phyloP scores from a whole-genome alignment of 2,888 invertebrate genomes.

The Andrena fulva region DNA sequence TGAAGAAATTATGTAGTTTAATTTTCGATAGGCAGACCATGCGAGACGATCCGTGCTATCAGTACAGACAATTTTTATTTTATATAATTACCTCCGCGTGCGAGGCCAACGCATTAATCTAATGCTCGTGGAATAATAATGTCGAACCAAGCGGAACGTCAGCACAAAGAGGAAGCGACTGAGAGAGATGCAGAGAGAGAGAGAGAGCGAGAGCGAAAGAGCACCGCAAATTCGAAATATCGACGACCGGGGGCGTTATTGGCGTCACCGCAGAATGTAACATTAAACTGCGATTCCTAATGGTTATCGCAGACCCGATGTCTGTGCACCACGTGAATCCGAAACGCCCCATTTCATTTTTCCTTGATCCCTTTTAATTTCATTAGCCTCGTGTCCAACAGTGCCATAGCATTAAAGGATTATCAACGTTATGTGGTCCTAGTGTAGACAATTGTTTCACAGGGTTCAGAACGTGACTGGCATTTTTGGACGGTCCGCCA shows the following conservation, averaged over 20 bases:
- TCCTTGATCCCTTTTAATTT: conserved; percentile 67
- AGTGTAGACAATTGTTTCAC: conserved; percentile 23
- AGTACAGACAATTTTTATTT: conserved; percentile 21
- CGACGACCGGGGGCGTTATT: conserved; percentile 51
- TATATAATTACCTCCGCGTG: conserved; percentile 23
- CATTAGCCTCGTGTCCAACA: conserved; percentile 51
- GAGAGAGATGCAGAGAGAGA: background rate
- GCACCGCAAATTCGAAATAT: conserved; percentile 55
- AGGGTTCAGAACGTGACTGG: background rate
- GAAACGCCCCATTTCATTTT: conserved; percentile 51
- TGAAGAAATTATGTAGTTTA: background rate
- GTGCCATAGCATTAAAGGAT: conserved; percentile 53
- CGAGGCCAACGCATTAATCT: conserved; percentile 41
- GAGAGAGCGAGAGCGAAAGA: background rate
- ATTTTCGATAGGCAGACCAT: background rate
- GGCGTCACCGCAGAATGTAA: conserved; percentile 51
- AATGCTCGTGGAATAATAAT: conserved; percentile 43
- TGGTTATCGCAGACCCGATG: conserved; percentile 33
- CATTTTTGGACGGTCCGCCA: conserved; percentile 13
- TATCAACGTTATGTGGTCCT: conserved; percentile 25
- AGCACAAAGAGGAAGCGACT: background rate
- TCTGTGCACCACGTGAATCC: conserved; percentile 11
- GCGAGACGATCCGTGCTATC: background rate
- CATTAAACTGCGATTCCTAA: conserved; percentile 59
- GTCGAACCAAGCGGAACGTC: conserved; percentile 42